Evolutionary conservation across 2,113 vertebrate species (phyloP), one percentile per base, ranked within the genome.

Genomic region (Lophius piscatorius): DNA sequence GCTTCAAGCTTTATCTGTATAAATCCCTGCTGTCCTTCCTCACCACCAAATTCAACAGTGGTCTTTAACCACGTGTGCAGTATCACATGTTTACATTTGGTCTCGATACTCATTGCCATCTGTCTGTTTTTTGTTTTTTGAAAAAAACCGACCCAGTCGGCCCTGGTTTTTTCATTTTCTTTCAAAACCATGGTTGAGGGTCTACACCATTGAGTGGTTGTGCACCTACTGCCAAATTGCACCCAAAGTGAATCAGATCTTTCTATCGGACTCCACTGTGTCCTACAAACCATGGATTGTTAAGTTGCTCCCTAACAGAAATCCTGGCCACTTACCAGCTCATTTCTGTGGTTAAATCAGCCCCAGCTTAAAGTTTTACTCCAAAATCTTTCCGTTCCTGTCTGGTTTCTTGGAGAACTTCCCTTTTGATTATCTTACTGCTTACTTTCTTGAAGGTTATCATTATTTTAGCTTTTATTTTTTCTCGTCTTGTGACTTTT

Each of bases 251-350:
- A 70, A 31, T 21, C 34, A 29, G 40, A 51, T 58, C 24, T 42
- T 28, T 55, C 41, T 40, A 34, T 24, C 59, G n/a, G 34, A 34
- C 59, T 69, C 50, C 21, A 22, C 38, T 28, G 48, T 62, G 2
- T 58, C 26, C 50, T 65, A 55, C 59, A 72, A 62, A 76, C 21
- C 11, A 14, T 39, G 20, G 47, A 39, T 63, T 26, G 18, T 66
- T 13, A 50, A 42, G 39, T 46, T 60, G 39, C 29, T 47, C 22
- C 23, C n/a, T 38, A 9, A 34, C 57, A 34, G 45, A 70, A 33
- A 41, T 51, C 7, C 42, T 63, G 13, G 22, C 49, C 52, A 68
- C 48, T 70, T 18, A 56, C 31, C 52, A 63, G 18, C 42, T 54
- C 33, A 69, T 14, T 54, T 40, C 52, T 63, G 35, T 55, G 29